Conservation (phyloP, 2,797 vertebrate genomes). For the Ceryle rudis region DNA sequence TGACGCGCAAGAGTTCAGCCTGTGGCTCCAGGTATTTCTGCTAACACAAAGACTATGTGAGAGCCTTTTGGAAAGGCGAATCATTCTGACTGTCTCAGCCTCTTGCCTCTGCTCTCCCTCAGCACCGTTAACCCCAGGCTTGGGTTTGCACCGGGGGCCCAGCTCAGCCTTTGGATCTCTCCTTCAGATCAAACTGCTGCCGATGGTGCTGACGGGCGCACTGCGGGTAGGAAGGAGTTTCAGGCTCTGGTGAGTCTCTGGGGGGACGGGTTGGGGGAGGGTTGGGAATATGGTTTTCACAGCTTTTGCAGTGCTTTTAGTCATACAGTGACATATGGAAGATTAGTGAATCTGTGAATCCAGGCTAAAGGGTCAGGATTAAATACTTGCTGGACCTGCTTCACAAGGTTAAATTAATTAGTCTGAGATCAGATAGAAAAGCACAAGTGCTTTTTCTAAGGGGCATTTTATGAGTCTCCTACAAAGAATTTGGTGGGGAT, state of each 20-base stretch:
- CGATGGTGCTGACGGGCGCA: neutral
- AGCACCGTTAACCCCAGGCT: neutral
- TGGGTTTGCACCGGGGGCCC: neutral
- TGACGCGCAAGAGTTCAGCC: neutral
- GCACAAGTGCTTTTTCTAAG: neutral
- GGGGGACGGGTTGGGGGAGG: neutral
- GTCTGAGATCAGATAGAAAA: neutral
- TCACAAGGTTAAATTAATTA: neutral
- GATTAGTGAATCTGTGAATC: neutral
- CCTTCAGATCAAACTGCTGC: rapidly evolving
- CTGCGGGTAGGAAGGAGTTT: neutral
- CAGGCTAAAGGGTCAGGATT: neutral
- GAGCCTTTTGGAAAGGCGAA: neutral
- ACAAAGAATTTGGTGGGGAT: neutral
- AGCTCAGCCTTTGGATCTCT: neutral
- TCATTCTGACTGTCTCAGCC: neutral
- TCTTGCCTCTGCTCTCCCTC: neutral
- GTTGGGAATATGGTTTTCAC: neutral
- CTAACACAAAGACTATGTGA: neutral
- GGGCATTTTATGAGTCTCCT: neutral
- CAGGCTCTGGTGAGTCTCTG: conserved; percentile 41
- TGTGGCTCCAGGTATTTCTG: conserved; percentile 11
- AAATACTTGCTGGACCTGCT: neutral
- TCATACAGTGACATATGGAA: neutral
- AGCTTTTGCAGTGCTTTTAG: neutral